These are phyloP conservation scores for Agapostemon virescens DNA, from an alignment of 2,888 invertebrate species.

Conservation along the genomic window DNA sequence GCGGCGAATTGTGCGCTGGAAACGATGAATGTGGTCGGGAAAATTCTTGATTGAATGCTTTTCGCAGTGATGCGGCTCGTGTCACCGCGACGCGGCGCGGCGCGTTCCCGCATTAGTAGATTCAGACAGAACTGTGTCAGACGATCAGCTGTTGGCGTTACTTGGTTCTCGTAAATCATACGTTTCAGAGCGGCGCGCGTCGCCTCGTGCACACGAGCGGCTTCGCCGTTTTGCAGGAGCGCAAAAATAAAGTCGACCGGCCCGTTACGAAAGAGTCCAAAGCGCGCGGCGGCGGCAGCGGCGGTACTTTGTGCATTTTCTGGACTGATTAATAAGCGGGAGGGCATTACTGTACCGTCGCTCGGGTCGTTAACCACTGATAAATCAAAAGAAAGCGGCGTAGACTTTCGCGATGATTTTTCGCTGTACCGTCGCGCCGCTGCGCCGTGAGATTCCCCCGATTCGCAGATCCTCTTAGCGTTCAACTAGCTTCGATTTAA, in stretches of 20 bases:
- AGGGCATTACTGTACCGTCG: slow-evolving; percentile 38
- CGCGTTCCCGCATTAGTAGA: slow-evolving; percentile 19
- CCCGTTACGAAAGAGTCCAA: slow-evolving; percentile 51
- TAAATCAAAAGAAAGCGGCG: slow-evolving; percentile 54
- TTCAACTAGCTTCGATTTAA: slow-evolving; percentile 2
- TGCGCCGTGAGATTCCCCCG: background rate
- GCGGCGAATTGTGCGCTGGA: background rate
- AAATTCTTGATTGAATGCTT: background rate
- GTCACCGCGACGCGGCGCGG: background rate
- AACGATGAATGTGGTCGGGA: background rate
- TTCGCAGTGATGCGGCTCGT: background rate
- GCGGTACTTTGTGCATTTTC: slow-evolving; percentile 55
- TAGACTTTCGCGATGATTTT: slow-evolving; percentile 38
- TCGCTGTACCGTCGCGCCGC: background rate
- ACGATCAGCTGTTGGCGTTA: slow-evolving; percentile 50
- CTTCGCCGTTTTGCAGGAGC: slow-evolving; percentile 37
- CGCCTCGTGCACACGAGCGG: background rate
- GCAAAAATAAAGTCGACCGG: slow-evolving; percentile 51
- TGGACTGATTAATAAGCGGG: slow-evolving; percentile 58
- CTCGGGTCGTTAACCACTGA: slow-evolving; percentile 61
- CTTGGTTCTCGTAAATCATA: slow-evolving; percentile 25
- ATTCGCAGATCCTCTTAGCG: background rate
- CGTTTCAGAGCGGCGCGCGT: slow-evolving; percentile 26
- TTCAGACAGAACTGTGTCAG: slow-evolving; percentile 42
- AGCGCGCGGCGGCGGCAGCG: background rate